A percentile compares a stretch with the other conserved stretches of the same genome.
phyloP scores from a whole-genome alignment of 2,113 vertebrate species.

The Redunca redunca region DNA sequence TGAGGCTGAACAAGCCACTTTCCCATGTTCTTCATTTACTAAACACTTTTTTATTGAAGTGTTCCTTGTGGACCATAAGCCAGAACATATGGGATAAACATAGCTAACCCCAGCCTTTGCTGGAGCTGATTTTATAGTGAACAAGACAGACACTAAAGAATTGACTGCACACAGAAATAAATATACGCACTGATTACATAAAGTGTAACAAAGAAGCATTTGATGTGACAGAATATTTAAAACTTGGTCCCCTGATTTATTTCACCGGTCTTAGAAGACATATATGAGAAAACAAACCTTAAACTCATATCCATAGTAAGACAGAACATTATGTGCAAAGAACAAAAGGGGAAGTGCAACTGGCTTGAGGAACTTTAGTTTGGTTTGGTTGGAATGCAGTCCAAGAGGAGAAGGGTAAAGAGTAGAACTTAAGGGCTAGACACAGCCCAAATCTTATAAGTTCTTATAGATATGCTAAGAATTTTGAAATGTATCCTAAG shows the following conservation, averaged over 20 bases:
- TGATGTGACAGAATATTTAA: neutral
- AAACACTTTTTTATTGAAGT: neutral
- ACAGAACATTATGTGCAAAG: neutral
- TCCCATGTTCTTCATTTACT: neutral
- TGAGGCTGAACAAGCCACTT: neutral
- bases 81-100: neutral
- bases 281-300: neutral
- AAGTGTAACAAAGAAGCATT: neutral
- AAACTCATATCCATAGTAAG: neutral
- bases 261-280: neutral
- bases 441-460: fast-evolving
- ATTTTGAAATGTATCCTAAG: neutral
- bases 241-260: neutral
- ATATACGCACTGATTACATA: neutral
- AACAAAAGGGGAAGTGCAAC: neutral
- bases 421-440: neutral
- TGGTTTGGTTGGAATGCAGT: neutral
- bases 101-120: neutral
- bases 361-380: neutral
- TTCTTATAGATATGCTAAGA: neutral
- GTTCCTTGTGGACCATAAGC: neutral
- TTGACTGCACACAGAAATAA: neutral
- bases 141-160: neutral
- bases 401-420: neutral
- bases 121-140: neutral